These are phyloP conservation scores for Drosophila bocki DNA, from an alignment of 1,140 invertebrate genomes.

Conservation along the genomic window DNA sequence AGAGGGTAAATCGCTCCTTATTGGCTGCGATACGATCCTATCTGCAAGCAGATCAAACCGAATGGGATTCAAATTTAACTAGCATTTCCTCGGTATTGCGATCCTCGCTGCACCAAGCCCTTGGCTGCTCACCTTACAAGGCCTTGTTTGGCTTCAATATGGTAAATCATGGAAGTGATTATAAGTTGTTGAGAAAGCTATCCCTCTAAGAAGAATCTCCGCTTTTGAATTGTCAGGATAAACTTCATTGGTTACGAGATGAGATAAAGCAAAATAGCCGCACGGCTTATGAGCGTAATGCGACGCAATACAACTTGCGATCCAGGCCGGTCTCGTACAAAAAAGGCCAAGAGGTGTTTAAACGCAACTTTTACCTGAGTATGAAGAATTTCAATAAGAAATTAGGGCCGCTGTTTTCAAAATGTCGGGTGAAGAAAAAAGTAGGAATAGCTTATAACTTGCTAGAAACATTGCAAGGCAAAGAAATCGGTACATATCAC, in stretches of 20 bases:
- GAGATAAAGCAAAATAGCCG: neutral
- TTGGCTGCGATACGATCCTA: conserved; percentile 20
- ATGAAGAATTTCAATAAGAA: conserved; percentile 18
- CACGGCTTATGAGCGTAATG: neutral
- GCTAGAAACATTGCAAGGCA: neutral
- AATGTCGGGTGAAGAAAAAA: conserved; percentile 1
- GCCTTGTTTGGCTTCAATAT: conserved; percentile 9
- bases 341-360: conserved; percentile 6
- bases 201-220: neutral
- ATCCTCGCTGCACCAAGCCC: neutral
- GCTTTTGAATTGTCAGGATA: neutral
- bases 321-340: neutral
- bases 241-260: neutral
- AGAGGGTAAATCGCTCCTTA: conserved; percentile 15
- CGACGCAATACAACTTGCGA: neutral
- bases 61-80: conserved; percentile 18
- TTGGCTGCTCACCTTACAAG: conserved; percentile 11
- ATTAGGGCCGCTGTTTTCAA: conserved; percentile 6
- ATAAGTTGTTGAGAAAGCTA: conserved; percentile 5
- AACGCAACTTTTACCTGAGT: neutral
- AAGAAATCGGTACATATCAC: neutral
- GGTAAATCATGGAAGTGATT: conserved; percentile 1
- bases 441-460: neutral
- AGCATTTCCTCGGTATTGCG: conserved; percentile 9
- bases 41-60: neutral